Conservation (phyloP, 2,113 vertebrate genomes). For the Plotosus lineatus region DNA sequence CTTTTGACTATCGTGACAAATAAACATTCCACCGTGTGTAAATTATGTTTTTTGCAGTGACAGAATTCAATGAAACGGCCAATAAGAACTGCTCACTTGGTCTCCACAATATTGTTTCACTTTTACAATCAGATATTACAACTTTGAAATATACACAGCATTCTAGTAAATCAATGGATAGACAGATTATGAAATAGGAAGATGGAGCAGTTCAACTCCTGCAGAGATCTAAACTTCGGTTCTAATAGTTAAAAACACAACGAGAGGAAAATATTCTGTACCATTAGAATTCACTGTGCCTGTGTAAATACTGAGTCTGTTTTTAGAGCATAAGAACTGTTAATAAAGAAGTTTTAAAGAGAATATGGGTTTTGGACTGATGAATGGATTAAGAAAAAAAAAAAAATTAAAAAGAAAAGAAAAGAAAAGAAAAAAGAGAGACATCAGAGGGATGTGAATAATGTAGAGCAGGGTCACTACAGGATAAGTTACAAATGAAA, state of each 20-base stretch:
- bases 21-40: neutral
- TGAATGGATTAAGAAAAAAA: neutral
- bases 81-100: constrained; percentile 3
- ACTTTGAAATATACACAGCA: constrained; percentile 29
- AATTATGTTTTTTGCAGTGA: constrained; percentile 10
- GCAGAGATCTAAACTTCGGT: constrained; percentile 36
- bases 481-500: neutral
- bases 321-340: neutral
- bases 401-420: neutral
- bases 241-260: constrained; percentile 36
- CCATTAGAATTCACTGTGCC: constrained; percentile 21
- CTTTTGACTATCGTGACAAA: neutral
- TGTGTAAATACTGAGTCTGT: constrained; percentile 36
- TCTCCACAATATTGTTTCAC: constrained; percentile 32
- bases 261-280: constrained; percentile 25
- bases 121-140: constrained; percentile 7
- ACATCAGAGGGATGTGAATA: neutral
- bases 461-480: constrained; percentile 2
- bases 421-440: neutral
- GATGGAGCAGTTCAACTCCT: constrained; percentile 35
- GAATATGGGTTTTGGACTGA: neutral
- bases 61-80: constrained; percentile 1
- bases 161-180: constrained; percentile 34
- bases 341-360: neutral
- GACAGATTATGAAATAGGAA: constrained; percentile 23